Evolutionary conservation across 2,113 vertebrate genomes (phyloP).

Genomic region (Indicator maculatus): DNA sequence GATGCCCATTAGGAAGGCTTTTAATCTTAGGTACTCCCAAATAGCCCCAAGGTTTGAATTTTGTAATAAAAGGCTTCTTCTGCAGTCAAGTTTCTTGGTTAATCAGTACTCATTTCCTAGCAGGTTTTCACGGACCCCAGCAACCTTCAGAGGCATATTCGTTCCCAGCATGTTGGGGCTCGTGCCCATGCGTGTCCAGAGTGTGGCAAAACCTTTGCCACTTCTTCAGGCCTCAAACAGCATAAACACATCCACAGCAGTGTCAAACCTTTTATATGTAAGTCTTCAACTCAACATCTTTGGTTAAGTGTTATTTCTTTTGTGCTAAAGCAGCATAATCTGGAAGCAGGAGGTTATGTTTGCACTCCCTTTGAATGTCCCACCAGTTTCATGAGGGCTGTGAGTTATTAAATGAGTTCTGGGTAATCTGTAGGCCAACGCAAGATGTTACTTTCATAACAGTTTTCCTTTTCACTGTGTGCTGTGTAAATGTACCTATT

Average conservation of each 20-base stretch:
- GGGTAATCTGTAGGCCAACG: neutral
- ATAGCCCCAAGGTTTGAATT: slow-evolving; percentile 13
- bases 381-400: neutral
- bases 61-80: slow-evolving; percentile 51
- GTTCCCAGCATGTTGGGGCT: slow-evolving; percentile 97
- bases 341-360: neutral
- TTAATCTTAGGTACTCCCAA: neutral
- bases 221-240: slow-evolving; percentile 99
- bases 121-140: slow-evolving; percentile 99
- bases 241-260: slow-evolving; percentile 99
- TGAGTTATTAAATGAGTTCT: neutral
- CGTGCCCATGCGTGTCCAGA: slow-evolving; percentile 97
- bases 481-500: neutral
- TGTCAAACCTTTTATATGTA: slow-evolving; percentile 99
- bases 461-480: slow-evolving; percentile 6
- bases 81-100: slow-evolving; percentile 77
- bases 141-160: slow-evolving; percentile 99
- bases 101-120: slow-evolving; percentile 92
- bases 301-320: slow-evolving; percentile 55
- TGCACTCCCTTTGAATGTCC: neutral
- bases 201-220: slow-evolving; percentile 99
- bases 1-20: neutral
- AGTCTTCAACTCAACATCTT: slow-evolving; percentile 79
- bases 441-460: neutral
- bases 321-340: neutral